These are phyloP conservation scores for Oxygymnocypris stewartii DNA, from an alignment of 2,113 vertebrate species.

Conservation along the genomic window DNA sequence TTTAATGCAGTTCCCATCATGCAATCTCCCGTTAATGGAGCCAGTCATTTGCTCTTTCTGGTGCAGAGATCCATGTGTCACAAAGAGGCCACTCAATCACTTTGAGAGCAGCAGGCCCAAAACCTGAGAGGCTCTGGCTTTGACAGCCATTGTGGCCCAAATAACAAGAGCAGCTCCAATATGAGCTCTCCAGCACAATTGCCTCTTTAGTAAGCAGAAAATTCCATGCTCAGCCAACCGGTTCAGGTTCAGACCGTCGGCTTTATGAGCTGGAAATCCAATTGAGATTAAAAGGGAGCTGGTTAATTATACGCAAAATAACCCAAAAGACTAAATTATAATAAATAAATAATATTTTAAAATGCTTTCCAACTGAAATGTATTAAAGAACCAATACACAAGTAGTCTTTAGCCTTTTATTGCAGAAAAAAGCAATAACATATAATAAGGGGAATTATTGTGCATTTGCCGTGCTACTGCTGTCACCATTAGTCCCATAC, in stretches of 20 bases:
- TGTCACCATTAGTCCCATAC: slow-evolving; percentile 4
- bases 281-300: slow-evolving; percentile 18
- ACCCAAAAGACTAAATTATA: neutral
- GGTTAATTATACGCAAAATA: slow-evolving; percentile 14
- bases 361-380: neutral
- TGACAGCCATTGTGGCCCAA: slow-evolving; percentile 63
- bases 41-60: slow-evolving; percentile 54
- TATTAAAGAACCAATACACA: neutral
- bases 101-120: slow-evolving; percentile 37
- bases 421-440: slow-evolving; percentile 12
- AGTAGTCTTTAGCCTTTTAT: slow-evolving; percentile 11
- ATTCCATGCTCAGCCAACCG: slow-evolving; percentile 51
- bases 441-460: neutral
- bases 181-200: slow-evolving; percentile 50
- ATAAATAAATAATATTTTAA: neutral
- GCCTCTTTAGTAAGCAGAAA: slow-evolving; percentile 51
- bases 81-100: slow-evolving; percentile 59
- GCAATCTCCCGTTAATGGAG: slow-evolving; percentile 35
- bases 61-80: slow-evolving; percentile 55
- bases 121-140: slow-evolving; percentile 52
- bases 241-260: slow-evolving; percentile 7
- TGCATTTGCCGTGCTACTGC: neutral
- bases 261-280: slow-evolving; percentile 22
- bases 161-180: slow-evolving; percentile 51
- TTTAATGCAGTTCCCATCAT: slow-evolving; percentile 41